Conservation (phyloP, 1,140 invertebrate species). For the Mactra quadrangularis region DNA sequence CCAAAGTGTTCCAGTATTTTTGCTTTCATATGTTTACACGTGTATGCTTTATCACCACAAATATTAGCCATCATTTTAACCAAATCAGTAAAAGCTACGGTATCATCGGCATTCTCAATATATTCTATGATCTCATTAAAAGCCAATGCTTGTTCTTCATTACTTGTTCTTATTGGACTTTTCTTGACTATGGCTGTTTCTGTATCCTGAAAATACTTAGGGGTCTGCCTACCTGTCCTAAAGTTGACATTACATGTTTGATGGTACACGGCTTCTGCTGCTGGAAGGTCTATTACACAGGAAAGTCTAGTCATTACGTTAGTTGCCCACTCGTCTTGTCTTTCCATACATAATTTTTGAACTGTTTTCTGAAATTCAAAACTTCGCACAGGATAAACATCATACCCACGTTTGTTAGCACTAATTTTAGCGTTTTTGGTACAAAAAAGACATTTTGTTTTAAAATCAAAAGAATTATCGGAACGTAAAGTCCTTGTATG, state of each 20-base stretch:
- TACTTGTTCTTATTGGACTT: neutral
- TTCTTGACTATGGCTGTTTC: neutral
- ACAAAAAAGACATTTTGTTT: slow-evolving; percentile 34
- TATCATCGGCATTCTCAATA: slow-evolving; percentile 61
- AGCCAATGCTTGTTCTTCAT: neutral
- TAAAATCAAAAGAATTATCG: neutral
- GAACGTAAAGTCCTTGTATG: too few relatives aligned
- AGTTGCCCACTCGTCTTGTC: slow-evolving; percentile 56
- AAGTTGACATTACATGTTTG: slow-evolving; percentile 61
- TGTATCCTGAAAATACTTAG: neutral
- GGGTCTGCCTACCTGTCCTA: slow-evolving; percentile 43
- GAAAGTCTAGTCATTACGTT: slow-evolving; percentile 40
- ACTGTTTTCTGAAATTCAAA: slow-evolving; percentile 44
- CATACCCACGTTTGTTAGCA: slow-evolving; percentile 37
- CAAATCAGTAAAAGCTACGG: slow-evolving; percentile 60
- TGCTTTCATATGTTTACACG: slow-evolving; percentile 38
- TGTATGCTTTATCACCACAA: slow-evolving; percentile 58
- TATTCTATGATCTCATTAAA: slow-evolving; percentile 47
- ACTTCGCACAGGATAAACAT: slow-evolving; percentile 60
- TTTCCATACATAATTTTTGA: slow-evolving; percentile 19
- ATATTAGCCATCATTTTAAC: slow-evolving; percentile 52
- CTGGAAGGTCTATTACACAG: slow-evolving; percentile 52
- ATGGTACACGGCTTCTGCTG: slow-evolving; percentile 63
- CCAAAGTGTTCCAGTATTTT: slow-evolving; percentile 62
- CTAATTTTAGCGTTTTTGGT: neutral